A percentile compares a stretch with the other conserved stretches of the same genome.
phyloP scores from a whole-genome alignment of 2,888 invertebrate species.

The Carcina quercana region DNA sequence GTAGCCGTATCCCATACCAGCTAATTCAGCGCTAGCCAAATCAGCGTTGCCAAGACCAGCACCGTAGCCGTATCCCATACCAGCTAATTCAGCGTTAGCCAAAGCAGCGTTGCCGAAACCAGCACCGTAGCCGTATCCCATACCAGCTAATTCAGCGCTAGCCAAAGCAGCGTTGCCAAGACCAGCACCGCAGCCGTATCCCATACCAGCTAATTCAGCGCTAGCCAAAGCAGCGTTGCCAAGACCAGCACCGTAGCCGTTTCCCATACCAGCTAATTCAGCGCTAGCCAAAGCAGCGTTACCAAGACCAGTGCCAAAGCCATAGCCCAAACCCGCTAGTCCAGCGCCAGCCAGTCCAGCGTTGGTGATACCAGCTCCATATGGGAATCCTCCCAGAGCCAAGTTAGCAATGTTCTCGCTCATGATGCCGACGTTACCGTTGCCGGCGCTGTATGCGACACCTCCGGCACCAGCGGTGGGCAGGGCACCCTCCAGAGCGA shows the following conservation, averaged over 20 bases:
- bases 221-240: not conserved
- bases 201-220: no score
- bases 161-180: no score
- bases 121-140: not conserved
- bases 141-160: no score
- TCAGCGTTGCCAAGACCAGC: not conserved
- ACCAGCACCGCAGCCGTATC: no score
- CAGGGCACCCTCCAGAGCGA: conserved; percentile 20
- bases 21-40: not conserved
- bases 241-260: not conserved
- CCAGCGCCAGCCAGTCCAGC: not conserved
- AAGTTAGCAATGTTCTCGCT: conserved; percentile 1
- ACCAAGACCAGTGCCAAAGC: conserved; percentile 3
- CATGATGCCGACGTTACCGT: conserved; percentile 17
- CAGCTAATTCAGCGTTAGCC: no score
- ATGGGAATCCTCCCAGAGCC: not conserved
- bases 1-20: conserved; percentile 4
- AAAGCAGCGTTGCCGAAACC: conserved; percentile 15
- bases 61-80: not conserved
- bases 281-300: conserved; percentile 3
- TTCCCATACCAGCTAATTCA: conserved; percentile 8
- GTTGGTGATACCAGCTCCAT: not conserved
- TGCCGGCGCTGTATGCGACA: conserved; percentile 23
- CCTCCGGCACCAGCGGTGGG: conserved; percentile 18
- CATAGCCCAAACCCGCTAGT: not conserved